Conservation (phyloP, 2,888 invertebrate genomes). For the Andrena bucephala region DNA sequence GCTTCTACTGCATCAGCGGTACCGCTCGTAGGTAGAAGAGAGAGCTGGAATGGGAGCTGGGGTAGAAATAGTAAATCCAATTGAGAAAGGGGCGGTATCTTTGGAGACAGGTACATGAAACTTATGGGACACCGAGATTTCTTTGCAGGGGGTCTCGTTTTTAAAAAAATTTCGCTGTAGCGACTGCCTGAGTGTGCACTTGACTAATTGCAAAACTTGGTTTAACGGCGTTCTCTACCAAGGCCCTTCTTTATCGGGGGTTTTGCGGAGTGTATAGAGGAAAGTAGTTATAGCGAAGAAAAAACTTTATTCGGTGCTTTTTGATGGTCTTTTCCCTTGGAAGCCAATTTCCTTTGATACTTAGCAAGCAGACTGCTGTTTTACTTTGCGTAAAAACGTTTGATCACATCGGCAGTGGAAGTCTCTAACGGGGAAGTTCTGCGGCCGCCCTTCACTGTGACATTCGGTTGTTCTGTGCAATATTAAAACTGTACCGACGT, state of each 20-base stretch:
- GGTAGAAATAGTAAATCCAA: neutral
- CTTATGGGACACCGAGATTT: neutral
- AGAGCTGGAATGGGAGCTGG: neutral
- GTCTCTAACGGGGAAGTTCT: neutral
- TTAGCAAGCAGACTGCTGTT: neutral
- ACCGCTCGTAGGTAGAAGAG: neutral
- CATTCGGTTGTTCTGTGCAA: neutral
- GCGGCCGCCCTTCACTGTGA: neutral
- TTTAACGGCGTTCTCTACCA: neutral
- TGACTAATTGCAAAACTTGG: constrained; percentile 17
- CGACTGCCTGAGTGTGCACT: neutral
- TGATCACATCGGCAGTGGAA: neutral
- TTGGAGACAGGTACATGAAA: neutral
- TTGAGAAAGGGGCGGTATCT: neutral
- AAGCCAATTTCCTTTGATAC: neutral
- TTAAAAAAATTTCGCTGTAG: neutral
- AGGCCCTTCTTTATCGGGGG: neutral
- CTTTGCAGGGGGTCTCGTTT: neutral
- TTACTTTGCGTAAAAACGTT: neutral
- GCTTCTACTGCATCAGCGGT: constrained; percentile 3
- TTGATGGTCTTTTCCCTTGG: neutral
- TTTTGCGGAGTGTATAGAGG: neutral
- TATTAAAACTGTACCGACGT: neutral
- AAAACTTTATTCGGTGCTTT: constrained; percentile 10
- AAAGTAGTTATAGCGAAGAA: neutral